Evolutionary conservation across 2,797 vertebrate genomes (phyloP).

Genomic region (Artibeus lituratus): DNA sequence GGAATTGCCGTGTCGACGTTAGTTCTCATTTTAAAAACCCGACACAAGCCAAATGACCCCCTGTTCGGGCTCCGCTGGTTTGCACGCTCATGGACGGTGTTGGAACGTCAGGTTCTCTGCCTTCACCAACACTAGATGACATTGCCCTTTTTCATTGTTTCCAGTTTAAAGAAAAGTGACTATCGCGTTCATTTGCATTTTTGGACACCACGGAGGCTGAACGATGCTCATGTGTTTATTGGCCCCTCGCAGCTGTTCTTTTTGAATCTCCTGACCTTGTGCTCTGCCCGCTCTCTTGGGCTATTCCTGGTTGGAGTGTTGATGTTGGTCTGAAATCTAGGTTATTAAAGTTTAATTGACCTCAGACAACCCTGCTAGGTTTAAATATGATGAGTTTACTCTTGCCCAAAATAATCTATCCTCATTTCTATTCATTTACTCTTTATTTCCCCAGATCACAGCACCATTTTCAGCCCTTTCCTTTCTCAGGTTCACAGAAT

Average conservation of each 20-base stretch:
- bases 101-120: neutral
- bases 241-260: neutral
- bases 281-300: neutral
- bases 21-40: neutral
- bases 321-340: conserved; percentile 41
- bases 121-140: neutral
- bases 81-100: neutral
- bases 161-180: neutral
- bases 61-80: neutral
- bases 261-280: neutral
- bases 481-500: neutral
- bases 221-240: conserved; percentile 6
- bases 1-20: neutral
- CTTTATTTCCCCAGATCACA: neutral
- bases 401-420: conserved; percentile 30
- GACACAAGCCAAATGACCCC: neutral
- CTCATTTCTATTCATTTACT: conserved; percentile 9
- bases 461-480: neutral
- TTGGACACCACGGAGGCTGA: neutral
- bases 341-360: conserved; percentile 61
- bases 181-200: neutral
- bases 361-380: conserved; percentile 46
- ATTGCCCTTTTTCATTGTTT: neutral
- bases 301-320: conserved; percentile 21
- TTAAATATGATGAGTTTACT: conserved; percentile 50